Conservation (phyloP, 2,888 invertebrate species). For the Tryphoninae sp. region DNA sequence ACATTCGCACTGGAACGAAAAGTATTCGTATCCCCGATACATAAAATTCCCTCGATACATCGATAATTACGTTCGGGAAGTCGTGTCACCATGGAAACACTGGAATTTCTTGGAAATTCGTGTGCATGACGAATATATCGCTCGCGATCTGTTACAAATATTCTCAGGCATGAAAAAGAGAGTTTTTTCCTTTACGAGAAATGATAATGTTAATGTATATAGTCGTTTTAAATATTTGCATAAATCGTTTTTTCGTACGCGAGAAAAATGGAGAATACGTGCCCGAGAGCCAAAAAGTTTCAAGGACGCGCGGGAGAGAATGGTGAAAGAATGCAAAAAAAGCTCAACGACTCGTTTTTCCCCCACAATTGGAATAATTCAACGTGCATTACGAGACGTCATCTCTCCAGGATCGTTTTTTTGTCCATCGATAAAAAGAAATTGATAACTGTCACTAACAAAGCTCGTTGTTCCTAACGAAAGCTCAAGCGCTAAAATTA, state of each 20-base stretch:
- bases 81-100: conserved; percentile 34
- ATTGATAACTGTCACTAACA: conserved; percentile 18
- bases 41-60: conserved; percentile 32
- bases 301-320: not conserved
- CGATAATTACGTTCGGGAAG: conserved; percentile 8
- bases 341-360: conserved; percentile 29
- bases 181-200: too few relatives aligned
- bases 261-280: conserved; percentile 26
- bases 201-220: not conserved
- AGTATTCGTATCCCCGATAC: not conserved
- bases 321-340: not conserved
- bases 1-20: not conserved
- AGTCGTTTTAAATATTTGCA: too few relatives aligned
- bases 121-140: not conserved
- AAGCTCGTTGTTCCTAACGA: not conserved
- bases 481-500: conserved; percentile 9
- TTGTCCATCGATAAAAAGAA: not conserved
- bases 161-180: too few relatives aligned
- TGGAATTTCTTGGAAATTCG: not conserved
- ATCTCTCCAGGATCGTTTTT: not conserved
- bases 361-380: conserved; percentile 11
- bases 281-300: conserved; percentile 27
- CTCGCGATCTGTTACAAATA: too few relatives aligned
- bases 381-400: conserved; percentile 4
- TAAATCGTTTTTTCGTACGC: not conserved